Base-by-base conservation (phyloP, 2,888 invertebrate species). In the Xanthorhoe spadicearia region DNA sequence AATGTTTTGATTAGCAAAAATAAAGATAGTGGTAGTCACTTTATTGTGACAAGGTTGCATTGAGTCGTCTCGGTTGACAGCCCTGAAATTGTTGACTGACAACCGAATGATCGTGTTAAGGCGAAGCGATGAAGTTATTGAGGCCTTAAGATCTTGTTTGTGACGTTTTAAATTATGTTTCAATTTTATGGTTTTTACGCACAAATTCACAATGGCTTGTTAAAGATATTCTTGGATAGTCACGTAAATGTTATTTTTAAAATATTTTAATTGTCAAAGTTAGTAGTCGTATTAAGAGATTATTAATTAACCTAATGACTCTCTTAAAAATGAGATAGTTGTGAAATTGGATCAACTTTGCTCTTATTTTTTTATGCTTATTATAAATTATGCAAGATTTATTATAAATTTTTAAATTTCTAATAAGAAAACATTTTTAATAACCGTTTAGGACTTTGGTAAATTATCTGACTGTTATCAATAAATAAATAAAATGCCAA, bases 81-180 rank as follows among this genome's bases (percentile, higher is more conserved):
- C 68, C 73, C 66, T 73, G 69, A 69, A 71, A 73, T 71, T 64
- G 58, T 2, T 32, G 65, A 63, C 54, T 64, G 73, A 64, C 69
- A 62, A 55, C 46, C 59, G 58, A 19, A 53, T 55, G 71, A 66
- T 69, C 64, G 70, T 60, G 66, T 71, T 71, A 73, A 73, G 66
- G 69, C 61, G 69, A 67, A 49, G 67, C 23, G 35, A 64, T 68
- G 62, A 52, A 68, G 70, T 53, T 58, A 52, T 72, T 43, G 35
- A 54, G 50, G 58, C 50, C 46, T 50, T 55, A 51, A 46, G 4
- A 38, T 9, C 38, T 38, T 38, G 38, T 38, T 38, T 38, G 38
- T 38, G 38, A 38, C 6, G 35, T 35, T 35, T 28, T 28, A 28
- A 28, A 28, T 35, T 46, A 10, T 15, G 4, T 46, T 46, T 46